Conservation (phyloP, 2,888 invertebrate species). For the Cephus spinipes region DNA sequence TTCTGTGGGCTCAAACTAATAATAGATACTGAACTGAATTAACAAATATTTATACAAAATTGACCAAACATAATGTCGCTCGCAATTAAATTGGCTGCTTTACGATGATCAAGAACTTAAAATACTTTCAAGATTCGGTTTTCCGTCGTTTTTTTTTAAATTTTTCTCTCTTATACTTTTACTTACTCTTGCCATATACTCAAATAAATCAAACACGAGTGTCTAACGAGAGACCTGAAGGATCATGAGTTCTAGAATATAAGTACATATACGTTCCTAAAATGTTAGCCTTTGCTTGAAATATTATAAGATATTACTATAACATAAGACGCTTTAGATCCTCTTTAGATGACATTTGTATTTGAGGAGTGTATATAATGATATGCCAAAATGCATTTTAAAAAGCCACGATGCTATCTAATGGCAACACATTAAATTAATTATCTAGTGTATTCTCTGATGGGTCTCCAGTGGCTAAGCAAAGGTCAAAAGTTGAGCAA, state of each 20-base stretch:
- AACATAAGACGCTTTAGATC: background rate
- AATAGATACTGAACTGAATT: background rate
- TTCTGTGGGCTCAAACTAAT: no score
- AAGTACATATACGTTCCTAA: background rate
- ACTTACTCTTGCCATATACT: background rate
- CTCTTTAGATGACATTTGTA: background rate
- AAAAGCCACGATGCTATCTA: background rate
- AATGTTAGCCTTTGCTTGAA: background rate
- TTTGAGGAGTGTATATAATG: background rate
- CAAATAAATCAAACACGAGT: background rate
- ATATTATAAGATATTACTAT: background rate
- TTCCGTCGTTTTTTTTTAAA: no score
- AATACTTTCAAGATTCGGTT: background rate
- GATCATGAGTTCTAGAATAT: background rate
- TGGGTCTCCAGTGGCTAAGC: slow-evolving; percentile 44
- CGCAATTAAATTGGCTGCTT: background rate
- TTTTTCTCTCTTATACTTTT: background rate
- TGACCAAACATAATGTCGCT: background rate
- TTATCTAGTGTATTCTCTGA: slow-evolving; percentile 52
- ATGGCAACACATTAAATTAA: slow-evolving; percentile 21
- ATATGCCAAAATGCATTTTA: background rate
- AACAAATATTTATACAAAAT: background rate
- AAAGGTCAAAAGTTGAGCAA: slow-evolving; percentile 61
- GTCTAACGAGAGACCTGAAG: background rate
- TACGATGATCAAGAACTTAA: background rate